Percentiles rank a stretch among this genome's conserved stretches.
Conservation (phyloP, 2,113 vertebrate genomes). For the Peromyscus californicus region DNA sequence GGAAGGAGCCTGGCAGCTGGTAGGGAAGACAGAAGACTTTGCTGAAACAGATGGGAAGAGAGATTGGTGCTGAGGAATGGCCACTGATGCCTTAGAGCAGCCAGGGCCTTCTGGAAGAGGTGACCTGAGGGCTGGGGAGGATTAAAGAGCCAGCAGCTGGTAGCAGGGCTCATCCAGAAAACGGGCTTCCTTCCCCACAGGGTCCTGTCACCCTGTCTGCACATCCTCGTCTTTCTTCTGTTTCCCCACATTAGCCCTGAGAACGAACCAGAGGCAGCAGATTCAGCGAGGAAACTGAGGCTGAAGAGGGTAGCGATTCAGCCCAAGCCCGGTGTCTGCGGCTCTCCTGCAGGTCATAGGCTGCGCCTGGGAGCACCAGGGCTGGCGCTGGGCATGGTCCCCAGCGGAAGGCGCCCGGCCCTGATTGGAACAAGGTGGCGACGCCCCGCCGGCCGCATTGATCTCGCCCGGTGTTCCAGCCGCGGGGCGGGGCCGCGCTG, state of each 20-base stretch:
- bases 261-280: background rate
- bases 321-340: too few relatives aligned
- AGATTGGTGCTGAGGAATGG: background rate
- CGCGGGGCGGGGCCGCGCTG: constrained; percentile 66
- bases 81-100: background rate
- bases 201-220: rapidly evolving
- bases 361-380: background rate
- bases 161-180: background rate
- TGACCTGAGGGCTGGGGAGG: background rate
- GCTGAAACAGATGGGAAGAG: background rate
- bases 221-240: background rate
- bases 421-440: constrained; percentile 82
- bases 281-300: constrained; percentile 13
- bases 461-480: constrained; percentile 83
- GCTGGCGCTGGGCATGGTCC: constrained; percentile 56
- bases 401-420: constrained; percentile 71
- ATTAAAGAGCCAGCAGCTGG: background rate
- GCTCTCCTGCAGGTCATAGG: background rate
- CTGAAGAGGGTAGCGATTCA: background rate
- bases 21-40: background rate
- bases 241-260: background rate
- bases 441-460: constrained; percentile 62
- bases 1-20: rapidly evolving
- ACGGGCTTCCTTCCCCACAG: background rate
- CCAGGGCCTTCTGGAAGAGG: background rate